Evolutionary conservation across 2,888 invertebrate species (phyloP).

Genomic region (Cheilosia scutellata): DNA sequence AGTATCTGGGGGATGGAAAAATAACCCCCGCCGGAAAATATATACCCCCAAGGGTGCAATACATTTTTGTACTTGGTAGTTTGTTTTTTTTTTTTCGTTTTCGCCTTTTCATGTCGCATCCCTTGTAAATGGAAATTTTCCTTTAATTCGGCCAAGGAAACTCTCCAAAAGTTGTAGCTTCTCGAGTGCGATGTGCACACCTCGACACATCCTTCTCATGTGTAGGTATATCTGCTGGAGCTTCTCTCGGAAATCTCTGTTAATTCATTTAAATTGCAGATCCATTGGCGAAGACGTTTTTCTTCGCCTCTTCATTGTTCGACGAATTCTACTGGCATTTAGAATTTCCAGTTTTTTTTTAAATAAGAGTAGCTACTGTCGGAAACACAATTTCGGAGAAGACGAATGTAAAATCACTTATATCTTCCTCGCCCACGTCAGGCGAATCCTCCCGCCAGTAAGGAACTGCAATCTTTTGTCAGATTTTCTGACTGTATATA

Average conservation of each 20-base stretch:
- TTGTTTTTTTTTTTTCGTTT: background rate
- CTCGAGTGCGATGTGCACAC: constrained; percentile 4
- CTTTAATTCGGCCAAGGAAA: constrained; percentile 25
- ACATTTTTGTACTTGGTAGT: constrained; percentile 43
- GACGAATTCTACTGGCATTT: background rate
- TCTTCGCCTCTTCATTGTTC: constrained; percentile 1
- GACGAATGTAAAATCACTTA: constrained; percentile 51
- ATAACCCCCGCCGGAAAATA: background rate
- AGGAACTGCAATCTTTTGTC: background rate
- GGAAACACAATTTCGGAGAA: constrained; percentile 13
- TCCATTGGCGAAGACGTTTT: constrained; percentile 22
- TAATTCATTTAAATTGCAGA: constrained; percentile 67
- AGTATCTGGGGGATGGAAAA: constrained; percentile 5
- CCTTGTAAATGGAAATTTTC: background rate
- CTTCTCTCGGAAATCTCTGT: constrained; percentile 41
- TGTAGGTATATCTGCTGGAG: background rate
- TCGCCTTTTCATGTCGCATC: background rate
- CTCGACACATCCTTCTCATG: background rate
- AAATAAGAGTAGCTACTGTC: no score
- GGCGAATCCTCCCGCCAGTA: constrained; percentile 33
- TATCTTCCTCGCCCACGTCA: constrained; percentile 38
- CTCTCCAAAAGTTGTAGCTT: background rate
- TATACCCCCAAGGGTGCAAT: constrained; percentile 57
- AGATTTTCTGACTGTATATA: background rate
- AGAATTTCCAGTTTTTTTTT: no score